Percentiles rank a stretch among this genome's conserved stretches.
Conservation (phyloP, 2,797 vertebrate genomes). For the Danio choprae region DNA sequence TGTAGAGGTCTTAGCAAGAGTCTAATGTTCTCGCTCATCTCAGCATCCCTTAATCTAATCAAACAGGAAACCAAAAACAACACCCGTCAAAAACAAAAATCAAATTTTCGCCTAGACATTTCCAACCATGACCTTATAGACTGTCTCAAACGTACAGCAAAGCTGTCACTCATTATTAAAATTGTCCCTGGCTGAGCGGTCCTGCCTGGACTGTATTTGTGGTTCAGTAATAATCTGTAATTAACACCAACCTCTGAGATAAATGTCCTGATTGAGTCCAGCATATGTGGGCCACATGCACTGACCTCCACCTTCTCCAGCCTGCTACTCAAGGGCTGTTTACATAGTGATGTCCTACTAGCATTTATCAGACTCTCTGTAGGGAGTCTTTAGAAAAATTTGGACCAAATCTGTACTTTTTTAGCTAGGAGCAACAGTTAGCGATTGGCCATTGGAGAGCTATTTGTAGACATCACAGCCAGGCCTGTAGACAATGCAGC, state of each 20-base stretch:
- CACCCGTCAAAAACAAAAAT: conserved; percentile 25
- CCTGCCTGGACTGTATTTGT: conserved; percentile 45
- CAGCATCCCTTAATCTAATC: conserved; percentile 11
- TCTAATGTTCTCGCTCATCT: conserved; percentile 33
- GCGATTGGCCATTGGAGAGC: conserved; percentile 52
- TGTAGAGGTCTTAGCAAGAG: conserved; percentile 14
- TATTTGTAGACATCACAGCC: conserved; percentile 59
- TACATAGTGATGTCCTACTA: conserved; percentile 56
- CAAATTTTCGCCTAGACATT: neutral
- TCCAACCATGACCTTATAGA: conserved; percentile 26
- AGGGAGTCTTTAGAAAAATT: conserved; percentile 48
- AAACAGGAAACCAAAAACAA: conserved; percentile 24
- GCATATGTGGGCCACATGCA: conserved; percentile 64
- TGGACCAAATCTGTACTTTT: conserved; percentile 38
- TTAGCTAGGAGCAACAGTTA: conserved; percentile 58
- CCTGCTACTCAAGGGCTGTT: conserved; percentile 58
- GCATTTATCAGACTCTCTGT: conserved; percentile 57
- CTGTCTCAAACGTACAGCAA: conserved; percentile 36
- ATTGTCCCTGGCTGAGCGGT: conserved; percentile 10
- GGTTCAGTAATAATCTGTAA: conserved; percentile 66
- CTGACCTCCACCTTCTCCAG: conserved; percentile 49
- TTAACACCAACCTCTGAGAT: conserved; percentile 65
- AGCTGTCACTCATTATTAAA: conserved; percentile 52
- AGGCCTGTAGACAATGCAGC: conserved; percentile 45
- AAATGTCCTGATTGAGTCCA: conserved; percentile 57